phyloP scores from a whole-genome alignment of 2,888 invertebrate species.

The Neoascia interrupta region DNA sequence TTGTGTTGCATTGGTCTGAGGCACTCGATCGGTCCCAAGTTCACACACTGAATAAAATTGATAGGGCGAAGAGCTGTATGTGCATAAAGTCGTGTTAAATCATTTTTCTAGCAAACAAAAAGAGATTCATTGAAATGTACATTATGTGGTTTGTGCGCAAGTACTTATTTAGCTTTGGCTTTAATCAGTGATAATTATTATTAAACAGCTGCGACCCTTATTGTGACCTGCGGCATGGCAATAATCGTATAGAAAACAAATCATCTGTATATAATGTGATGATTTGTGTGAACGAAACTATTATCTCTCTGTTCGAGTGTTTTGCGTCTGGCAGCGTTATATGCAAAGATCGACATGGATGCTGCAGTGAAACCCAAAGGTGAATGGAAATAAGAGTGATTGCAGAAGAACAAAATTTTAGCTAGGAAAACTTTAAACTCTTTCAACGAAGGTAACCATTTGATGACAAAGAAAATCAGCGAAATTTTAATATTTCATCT shows the following conservation, averaged over 20 bases:
- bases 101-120: too few relatives aligned
- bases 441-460: too few relatives aligned
- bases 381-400: too few relatives aligned
- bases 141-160: conserved; percentile 24
- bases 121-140: background rate
- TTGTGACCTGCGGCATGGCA: conserved; percentile 72
- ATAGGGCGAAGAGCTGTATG: conserved; percentile 15
- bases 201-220: conserved; percentile 76
- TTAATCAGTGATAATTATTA: conserved; percentile 78
- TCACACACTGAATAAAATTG: conserved; percentile 48
- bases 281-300: conserved; percentile 50
- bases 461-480: too few relatives aligned
- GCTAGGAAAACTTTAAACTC: too few relatives aligned
- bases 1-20: conserved; percentile 28
- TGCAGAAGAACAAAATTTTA: too few relatives aligned
- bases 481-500: too few relatives aligned
- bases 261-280: conserved; percentile 55
- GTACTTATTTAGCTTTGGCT: conserved; percentile 39
- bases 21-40: conserved; percentile 31
- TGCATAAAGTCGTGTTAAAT: conserved; percentile 42
- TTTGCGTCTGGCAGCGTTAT: too few relatives aligned
- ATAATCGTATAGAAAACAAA: conserved; percentile 45
- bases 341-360: too few relatives aligned
- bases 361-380: too few relatives aligned
- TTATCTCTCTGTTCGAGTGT: too few relatives aligned